Conservation (phyloP, 2,113 vertebrate species). For the Lanius collurio region DNA sequence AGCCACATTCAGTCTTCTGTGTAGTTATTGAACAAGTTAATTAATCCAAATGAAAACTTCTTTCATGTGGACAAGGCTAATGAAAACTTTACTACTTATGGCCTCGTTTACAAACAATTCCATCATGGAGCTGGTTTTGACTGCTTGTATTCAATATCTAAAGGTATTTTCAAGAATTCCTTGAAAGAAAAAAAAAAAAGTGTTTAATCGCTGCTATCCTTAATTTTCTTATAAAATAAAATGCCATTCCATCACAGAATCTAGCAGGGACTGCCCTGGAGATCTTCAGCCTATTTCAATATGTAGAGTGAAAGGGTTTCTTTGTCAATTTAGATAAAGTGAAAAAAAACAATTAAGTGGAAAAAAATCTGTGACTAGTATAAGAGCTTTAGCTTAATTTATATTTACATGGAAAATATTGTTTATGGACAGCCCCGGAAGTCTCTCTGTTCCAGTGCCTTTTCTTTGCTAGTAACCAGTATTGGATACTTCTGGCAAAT, state of each 20-base stretch:
- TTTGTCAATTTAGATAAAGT: neutral
- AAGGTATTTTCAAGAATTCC: neutral
- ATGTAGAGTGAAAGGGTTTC: neutral
- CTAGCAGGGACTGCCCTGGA: neutral
- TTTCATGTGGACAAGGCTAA: neutral
- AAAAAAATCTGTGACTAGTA: neutral
- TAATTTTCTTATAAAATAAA: neutral
- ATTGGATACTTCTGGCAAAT: neutral
- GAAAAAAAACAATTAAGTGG: neutral
- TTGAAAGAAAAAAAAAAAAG: neutral
- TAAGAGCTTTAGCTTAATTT: neutral
- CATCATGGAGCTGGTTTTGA: neutral
- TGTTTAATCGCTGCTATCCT: neutral
- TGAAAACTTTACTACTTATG: neutral
- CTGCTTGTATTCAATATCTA: neutral
- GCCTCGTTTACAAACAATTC: neutral
- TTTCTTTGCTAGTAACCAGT: neutral
- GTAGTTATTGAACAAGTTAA: neutral
- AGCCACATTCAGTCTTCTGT: neutral
- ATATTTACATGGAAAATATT: neutral
- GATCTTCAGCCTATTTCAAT: neutral
- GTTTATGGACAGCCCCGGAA: neutral
- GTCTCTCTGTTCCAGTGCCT: neutral
- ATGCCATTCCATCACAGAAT: neutral
- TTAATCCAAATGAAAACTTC: neutral